Conservation (phyloP, 2,113 vertebrate species). For the Maccullochella peelii region DNA sequence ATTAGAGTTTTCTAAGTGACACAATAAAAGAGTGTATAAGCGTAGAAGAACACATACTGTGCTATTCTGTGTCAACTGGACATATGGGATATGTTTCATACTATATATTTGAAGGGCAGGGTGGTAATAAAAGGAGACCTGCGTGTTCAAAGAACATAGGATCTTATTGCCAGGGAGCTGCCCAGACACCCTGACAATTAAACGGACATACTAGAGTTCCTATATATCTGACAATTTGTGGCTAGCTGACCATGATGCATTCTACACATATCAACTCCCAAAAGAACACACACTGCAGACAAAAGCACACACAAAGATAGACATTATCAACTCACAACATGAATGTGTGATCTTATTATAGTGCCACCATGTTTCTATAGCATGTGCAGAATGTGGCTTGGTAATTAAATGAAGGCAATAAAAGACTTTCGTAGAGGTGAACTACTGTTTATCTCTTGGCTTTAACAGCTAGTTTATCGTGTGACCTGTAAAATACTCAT, state of each 20-base stretch:
- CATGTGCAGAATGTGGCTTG: slow-evolving; percentile 21
- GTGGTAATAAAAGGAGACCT: slow-evolving; percentile 55
- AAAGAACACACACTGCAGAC: background rate
- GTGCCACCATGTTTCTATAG: slow-evolving; percentile 15
- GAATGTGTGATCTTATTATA: slow-evolving; percentile 46
- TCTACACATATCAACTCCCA: slow-evolving; percentile 27
- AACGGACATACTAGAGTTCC: slow-evolving; percentile 37
- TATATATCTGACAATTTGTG: slow-evolving; percentile 50
- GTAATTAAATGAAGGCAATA: slow-evolving; percentile 60
- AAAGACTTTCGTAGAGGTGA: slow-evolving; percentile 39
- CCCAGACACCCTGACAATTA: slow-evolving; percentile 64
- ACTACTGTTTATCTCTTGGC: slow-evolving; percentile 52
- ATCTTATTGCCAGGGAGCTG: slow-evolving; percentile 53
- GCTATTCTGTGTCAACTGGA: slow-evolving; percentile 12
- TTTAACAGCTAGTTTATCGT: slow-evolving; percentile 40
- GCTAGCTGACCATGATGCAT: slow-evolving; percentile 37
- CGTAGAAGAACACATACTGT: slow-evolving; percentile 7
- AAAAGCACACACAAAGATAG: slow-evolving; percentile 12
- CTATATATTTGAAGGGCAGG: background rate
- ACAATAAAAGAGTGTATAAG: slow-evolving; percentile 1
- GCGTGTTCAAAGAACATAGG: slow-evolving; percentile 32
- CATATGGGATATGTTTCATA: slow-evolving; percentile 19
- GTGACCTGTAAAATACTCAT: slow-evolving; percentile 39
- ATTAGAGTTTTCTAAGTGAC: background rate
- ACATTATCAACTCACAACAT: slow-evolving; percentile 53